phyloP scores from a whole-genome alignment of 2,797 vertebrate genomes.

The Dendrocincla fuliginosa region DNA sequence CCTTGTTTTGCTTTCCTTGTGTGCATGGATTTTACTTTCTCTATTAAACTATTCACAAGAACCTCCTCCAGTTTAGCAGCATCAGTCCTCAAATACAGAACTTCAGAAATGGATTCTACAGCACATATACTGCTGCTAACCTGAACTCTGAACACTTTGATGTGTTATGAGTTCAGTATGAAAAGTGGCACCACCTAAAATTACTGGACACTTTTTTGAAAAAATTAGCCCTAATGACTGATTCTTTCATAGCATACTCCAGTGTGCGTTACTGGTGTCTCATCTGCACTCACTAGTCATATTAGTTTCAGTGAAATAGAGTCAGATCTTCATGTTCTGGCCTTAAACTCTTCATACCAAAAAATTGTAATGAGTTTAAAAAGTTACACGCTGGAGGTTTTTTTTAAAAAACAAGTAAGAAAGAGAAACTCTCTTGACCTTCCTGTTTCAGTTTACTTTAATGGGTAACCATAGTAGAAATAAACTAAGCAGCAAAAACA shows the following conservation, averaged over 20 bases:
- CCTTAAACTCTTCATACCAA: background rate
- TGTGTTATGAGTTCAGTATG: background rate
- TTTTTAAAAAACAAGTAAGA: background rate
- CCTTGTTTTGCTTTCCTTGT: background rate
- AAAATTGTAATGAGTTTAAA: background rate
- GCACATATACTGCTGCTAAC: background rate
- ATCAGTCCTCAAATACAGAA: background rate
- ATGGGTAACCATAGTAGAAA: background rate
- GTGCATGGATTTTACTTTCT: background rate
- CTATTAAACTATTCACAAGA: background rate
- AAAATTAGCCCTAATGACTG: background rate
- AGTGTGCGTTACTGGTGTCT: background rate
- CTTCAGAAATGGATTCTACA: background rate
- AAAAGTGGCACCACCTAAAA: background rate
- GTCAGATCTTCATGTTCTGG: background rate
- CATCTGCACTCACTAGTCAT: background rate
- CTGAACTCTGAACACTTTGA: background rate
- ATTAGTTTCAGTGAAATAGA: background rate
- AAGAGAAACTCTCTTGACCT: background rate
- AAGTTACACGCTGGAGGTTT: background rate
- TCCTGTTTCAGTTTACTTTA: slow-evolving; percentile 47
- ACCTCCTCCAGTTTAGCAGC: background rate
- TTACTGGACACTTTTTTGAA: background rate
- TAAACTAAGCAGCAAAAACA: slow-evolving; percentile 49
- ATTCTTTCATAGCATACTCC: background rate